Percentiles rank a stretch among this genome's conserved stretches.
phyloP scores from a whole-genome alignment of 2,113 vertebrate genomes.

The Heterotilapia buettikoferi region DNA sequence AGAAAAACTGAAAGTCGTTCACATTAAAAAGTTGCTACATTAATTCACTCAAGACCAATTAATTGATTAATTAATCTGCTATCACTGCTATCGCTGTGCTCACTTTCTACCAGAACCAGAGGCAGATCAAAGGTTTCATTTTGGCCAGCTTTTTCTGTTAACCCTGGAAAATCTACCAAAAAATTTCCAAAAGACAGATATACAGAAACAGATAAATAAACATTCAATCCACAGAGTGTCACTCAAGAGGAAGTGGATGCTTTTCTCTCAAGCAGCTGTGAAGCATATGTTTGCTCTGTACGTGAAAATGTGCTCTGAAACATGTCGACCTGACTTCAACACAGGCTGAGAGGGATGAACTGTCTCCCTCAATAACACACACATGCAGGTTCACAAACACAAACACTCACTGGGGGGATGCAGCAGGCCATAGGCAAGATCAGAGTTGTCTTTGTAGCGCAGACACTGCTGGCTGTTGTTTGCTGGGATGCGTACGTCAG shows the following conservation, averaged over 20 bases:
- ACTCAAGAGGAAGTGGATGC: not conserved
- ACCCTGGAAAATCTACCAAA: not conserved
- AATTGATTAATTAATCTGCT: not conserved
- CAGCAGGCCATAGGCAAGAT: conserved; percentile 64
- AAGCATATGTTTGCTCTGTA: not conserved
- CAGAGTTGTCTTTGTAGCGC: conserved; percentile 20
- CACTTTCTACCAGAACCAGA: not conserved
- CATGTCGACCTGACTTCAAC: conserved; percentile 17
- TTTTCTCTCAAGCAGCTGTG: not conserved
- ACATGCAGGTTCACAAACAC: conserved; percentile 5
- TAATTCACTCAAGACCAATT: not conserved
- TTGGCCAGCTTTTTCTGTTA: not conserved
- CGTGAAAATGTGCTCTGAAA: conserved; percentile 6
- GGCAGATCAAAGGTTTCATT: not conserved
- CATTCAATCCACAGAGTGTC: not conserved
- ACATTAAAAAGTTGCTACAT: not conserved
- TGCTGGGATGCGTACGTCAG: conserved; percentile 65
- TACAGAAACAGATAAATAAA: not conserved
- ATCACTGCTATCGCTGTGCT: not conserved
- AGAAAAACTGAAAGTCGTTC: not conserved
- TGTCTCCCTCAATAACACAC: not conserved
- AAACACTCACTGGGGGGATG: conserved; percentile 70
- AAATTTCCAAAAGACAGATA: not conserved
- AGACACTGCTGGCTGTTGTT: conserved; percentile 59
- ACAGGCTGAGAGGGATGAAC: not conserved